A percentile compares a stretch with the other conserved stretches of the same genome.
phyloP scores from a whole-genome alignment of 2,888 invertebrate genomes.

The Anticlea derivata region DNA sequence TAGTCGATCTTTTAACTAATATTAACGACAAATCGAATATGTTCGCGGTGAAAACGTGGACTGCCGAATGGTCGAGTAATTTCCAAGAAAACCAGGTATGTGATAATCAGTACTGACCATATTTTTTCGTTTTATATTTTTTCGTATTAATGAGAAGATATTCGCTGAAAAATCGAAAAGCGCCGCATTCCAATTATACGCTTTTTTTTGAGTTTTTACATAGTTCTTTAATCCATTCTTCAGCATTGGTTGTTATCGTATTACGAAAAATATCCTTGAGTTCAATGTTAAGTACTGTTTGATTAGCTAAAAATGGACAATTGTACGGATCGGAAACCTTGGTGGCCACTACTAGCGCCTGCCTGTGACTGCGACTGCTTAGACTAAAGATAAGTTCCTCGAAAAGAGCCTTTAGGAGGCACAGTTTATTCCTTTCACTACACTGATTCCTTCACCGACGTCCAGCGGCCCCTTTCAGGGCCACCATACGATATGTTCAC shows the following conservation, averaged over 20 bases:
- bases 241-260: constrained; percentile 1
- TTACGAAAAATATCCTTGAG: constrained; percentile 49
- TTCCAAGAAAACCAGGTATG: constrained; percentile 79
- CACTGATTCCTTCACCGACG: too few relatives aligned
- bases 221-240: neutral
- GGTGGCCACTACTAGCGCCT: constrained; percentile 1
- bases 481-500: too few relatives aligned
- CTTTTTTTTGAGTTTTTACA: too few relatives aligned
- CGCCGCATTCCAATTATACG: too few relatives aligned
- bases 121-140: constrained; percentile 6
- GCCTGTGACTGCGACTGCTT: neutral
- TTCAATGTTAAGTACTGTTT: constrained; percentile 45
- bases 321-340: constrained; percentile 32
- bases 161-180: too few relatives aligned
- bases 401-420: too few relatives aligned
- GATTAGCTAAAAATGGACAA: constrained; percentile 39
- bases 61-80: constrained; percentile 74
- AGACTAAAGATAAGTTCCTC: neutral
- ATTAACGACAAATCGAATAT: constrained; percentile 75
- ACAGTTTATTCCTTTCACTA: too few relatives aligned
- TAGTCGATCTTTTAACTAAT: constrained; percentile 73
- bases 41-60: constrained; percentile 79
- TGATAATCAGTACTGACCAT: constrained; percentile 21
- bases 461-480: too few relatives aligned
- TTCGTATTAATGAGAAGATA: too few relatives aligned